phyloP scores from a whole-genome alignment of 2,113 vertebrate species.

The Onychorhynchus coronatus region DNA sequence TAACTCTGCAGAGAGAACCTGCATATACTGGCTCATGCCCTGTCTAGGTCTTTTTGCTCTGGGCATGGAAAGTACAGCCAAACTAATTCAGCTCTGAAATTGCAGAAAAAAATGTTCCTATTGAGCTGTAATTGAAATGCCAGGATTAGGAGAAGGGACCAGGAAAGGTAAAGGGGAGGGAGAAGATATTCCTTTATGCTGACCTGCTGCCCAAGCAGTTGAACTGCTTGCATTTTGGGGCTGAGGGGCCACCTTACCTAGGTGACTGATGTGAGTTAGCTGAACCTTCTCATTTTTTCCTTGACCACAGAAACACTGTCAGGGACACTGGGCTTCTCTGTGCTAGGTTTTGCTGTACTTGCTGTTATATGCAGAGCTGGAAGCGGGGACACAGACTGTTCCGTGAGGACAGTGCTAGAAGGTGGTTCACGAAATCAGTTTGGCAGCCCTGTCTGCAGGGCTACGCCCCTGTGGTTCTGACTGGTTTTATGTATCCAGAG shows the following conservation, averaged over 20 bases:
- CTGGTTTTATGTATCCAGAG: background rate
- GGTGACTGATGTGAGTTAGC: background rate
- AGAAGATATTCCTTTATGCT: background rate
- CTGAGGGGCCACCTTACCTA: fast-evolving
- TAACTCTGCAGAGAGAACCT: background rate
- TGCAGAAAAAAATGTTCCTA: background rate
- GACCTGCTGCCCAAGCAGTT: background rate
- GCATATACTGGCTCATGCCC: background rate
- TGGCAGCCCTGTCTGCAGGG: background rate
- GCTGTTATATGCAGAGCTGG: background rate
- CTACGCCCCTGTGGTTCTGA: background rate
- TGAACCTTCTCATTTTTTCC: background rate
- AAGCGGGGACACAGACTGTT: background rate
- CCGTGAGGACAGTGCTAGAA: background rate
- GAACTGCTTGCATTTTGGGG: background rate
- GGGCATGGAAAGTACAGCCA: background rate
- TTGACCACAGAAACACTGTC: background rate
- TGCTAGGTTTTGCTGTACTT: background rate
- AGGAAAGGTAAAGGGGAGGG: background rate
- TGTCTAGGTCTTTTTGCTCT: background rate
- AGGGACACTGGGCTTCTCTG: background rate
- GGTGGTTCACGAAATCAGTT: background rate
- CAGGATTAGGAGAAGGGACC: background rate
- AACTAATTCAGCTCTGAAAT: background rate
- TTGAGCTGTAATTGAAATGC: background rate